Conservation (phyloP, 2,113 vertebrate species). For the Dasyurus viverrinus region DNA sequence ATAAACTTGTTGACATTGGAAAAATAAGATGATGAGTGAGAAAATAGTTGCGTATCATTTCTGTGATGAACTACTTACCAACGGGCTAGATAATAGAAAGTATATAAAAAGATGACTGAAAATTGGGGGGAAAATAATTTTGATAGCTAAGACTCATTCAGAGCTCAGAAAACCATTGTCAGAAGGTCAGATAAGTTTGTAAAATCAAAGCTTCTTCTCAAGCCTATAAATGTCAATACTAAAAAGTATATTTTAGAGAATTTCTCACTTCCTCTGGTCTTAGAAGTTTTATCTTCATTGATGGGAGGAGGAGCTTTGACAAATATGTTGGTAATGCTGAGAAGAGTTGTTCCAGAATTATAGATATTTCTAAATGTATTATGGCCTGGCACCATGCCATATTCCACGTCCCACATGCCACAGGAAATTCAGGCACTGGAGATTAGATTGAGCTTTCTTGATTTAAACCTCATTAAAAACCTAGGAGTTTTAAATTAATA, state of each 20-base stretch:
- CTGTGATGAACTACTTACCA: not conserved
- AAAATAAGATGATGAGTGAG: not conserved
- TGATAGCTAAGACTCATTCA: not conserved
- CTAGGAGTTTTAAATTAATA: not conserved
- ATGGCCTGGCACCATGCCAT: not conserved
- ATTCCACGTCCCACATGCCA: too few species aligned
- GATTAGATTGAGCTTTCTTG: not conserved
- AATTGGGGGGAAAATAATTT: not conserved
- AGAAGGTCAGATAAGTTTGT: not conserved
- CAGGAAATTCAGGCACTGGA: not conserved
- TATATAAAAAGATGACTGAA: not conserved
- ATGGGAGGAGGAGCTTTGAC: not conserved
- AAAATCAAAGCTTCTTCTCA: not conserved
- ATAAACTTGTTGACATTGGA: not conserved
- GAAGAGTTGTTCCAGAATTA: not conserved
- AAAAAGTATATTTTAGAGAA: not conserved
- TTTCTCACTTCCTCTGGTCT: not conserved
- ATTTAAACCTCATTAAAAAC: not conserved
- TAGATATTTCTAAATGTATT: not conserved
- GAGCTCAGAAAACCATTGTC: not conserved
- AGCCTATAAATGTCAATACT: not conserved
- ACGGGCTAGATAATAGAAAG: not conserved
- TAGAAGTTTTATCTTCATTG: not conserved
- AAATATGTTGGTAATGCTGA: not conserved
- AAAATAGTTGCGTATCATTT: not conserved